Percentiles rank a stretch among this genome's conserved stretches.
Conservation (phyloP, 1,140 invertebrate species). For the Ostrea denselamellosa region DNA sequence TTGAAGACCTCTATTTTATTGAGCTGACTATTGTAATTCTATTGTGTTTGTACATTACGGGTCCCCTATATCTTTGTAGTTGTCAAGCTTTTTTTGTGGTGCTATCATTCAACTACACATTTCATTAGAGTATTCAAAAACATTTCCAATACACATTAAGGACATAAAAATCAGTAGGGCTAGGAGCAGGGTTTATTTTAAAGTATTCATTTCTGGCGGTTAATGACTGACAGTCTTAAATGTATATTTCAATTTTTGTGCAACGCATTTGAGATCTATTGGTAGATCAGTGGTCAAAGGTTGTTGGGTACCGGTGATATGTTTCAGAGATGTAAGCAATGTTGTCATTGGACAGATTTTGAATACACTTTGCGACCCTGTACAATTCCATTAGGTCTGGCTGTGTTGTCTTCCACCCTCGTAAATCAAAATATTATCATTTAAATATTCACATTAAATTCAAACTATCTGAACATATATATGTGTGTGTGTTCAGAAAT, state of each 20-base stretch:
- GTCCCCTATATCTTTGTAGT: slow-evolving; percentile 39
- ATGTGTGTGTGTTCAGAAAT: background rate
- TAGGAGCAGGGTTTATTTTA: slow-evolving; percentile 6
- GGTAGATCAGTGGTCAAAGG: slow-evolving; percentile 26
- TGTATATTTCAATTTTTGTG: slow-evolving; percentile 19
- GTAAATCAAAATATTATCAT: slow-evolving; percentile 32
- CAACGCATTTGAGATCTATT: slow-evolving; percentile 38
- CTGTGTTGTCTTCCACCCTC: slow-evolving; percentile 32
- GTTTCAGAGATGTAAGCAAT: slow-evolving; percentile 17
- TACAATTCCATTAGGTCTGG: slow-evolving; percentile 22
- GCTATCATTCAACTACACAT: slow-evolving; percentile 38
- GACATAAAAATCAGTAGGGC: background rate
- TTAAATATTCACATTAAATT: background rate
- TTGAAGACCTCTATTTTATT: slow-evolving; percentile 33
- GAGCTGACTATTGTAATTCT: slow-evolving; percentile 33
- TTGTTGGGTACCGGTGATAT: slow-evolving; percentile 30
- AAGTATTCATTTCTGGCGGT: slow-evolving; percentile 15
- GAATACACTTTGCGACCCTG: slow-evolving; percentile 29
- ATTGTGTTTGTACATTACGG: slow-evolving; percentile 39
- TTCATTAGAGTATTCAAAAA: slow-evolving; percentile 14
- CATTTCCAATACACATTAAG: background rate
- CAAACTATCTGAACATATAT: background rate
- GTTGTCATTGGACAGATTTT: slow-evolving; percentile 34
- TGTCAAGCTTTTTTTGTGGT: slow-evolving; percentile 39
- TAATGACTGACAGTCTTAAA: background rate